These are phyloP conservation scores for Pseudobourletiella spinata DNA, from an alignment of 1,140 invertebrate species.

Conservation along the genomic window DNA sequence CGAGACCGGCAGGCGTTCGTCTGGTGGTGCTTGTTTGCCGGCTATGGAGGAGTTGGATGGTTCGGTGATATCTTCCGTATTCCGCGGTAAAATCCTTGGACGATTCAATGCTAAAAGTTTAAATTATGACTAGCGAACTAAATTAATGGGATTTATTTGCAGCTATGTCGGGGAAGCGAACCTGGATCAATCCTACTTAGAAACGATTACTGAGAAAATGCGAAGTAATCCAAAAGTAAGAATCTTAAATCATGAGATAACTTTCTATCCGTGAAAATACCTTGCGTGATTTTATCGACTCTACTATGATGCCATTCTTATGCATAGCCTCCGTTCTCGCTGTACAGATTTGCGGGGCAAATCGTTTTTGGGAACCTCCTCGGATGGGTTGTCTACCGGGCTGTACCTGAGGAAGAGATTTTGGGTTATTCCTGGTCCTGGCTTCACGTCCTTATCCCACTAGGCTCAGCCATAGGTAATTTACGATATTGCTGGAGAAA, in stretches of 20 bases:
- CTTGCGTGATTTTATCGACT: not conserved
- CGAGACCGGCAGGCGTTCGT: slow-evolving; percentile 83
- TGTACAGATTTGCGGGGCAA: slow-evolving; percentile 63
- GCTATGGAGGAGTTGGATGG: slow-evolving; percentile 77
- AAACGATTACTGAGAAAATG: slow-evolving; percentile 55
- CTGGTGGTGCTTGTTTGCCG: slow-evolving; percentile 68
- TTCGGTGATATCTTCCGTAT: slow-evolving; percentile 74
- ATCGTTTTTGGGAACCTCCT: slow-evolving; percentile 69
- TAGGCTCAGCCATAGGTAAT: slow-evolving; percentile 65
- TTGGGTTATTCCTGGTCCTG: slow-evolving; percentile 58
- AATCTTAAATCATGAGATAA: not conserved
- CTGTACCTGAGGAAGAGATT: slow-evolving; percentile 67
- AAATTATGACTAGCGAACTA: not conserved
- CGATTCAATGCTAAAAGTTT: not conserved
- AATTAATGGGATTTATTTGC: not conserved
- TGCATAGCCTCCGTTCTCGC: slow-evolving; percentile 65
- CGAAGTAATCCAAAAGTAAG: slow-evolving; percentile 53
- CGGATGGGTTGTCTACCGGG: slow-evolving; percentile 60
- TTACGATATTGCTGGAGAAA: too few species aligned
- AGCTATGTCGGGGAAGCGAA: slow-evolving; percentile 78
- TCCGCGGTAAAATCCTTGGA: slow-evolving; percentile 49
- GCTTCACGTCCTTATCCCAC: slow-evolving; percentile 60
- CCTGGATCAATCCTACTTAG: slow-evolving; percentile 59
- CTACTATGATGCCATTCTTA: not conserved
- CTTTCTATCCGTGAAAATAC: not conserved